Base-by-base conservation (phyloP, 2,888 invertebrate genomes). In the Iphiclides podalirius region DNA sequence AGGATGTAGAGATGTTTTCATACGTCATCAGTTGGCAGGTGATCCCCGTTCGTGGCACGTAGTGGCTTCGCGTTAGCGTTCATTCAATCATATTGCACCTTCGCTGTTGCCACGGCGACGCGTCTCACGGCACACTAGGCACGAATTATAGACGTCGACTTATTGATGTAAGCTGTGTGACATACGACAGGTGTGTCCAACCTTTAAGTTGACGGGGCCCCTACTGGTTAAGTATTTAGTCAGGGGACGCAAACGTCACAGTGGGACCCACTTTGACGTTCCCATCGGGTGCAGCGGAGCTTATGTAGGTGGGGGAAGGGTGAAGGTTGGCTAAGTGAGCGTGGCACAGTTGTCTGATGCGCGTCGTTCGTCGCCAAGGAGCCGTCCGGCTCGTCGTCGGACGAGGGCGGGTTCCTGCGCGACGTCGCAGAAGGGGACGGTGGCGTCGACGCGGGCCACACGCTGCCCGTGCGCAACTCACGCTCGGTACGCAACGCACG, bases 391-490 rank as follows among this genome's bases (percentile, higher is more conserved):
- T 89, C 89, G 54, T 89, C 89, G 67, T 88, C 88, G 70, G 89
- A 89, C 76, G 89, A 88, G 61, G 89, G 89, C 71, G 89, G 88
- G 55, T 87, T 88, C 77, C 82, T 80, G 78, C 76, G 74, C 52
- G 81, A 79, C 64, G 76, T 73, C 58, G 77, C 66, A 57, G 80
- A 75, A 62, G 72, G 59, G 59, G 81, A 79, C 59, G 73, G 63
- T 58, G 72, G 8, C 72, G 54, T 76, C 67, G 86, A 83, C 68
- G 65, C 86, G 53, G 88, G 86, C 46, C 82, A 86, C 81, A 89
- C 89, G 73, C 81, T 89, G 80, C 89, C 89, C 79, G 88, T 87
- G 77, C 86, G 89, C 83, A 79, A 75, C 81, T 85, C 85, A 55
- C 75, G 85, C 80, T 86, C 86, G 87, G 87, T 88, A 88, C 76